phyloP scores from a whole-genome alignment of 2,113 vertebrate genomes.

The Amazona guildingii region DNA sequence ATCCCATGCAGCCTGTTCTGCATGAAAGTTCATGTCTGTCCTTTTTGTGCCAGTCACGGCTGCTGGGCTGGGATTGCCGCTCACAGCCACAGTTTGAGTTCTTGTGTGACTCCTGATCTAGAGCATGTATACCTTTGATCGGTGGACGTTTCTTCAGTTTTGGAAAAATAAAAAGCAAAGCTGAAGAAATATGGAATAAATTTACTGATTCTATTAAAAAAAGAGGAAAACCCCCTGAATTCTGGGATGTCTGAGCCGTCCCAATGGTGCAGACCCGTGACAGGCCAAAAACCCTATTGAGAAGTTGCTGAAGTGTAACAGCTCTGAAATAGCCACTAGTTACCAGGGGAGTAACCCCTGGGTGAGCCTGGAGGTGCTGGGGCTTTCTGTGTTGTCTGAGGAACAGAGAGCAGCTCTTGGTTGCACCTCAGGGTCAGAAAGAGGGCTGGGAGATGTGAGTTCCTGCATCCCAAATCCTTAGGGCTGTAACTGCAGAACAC shows the following conservation, averaged over 20 bases:
- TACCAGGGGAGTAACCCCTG: neutral
- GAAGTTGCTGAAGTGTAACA: neutral
- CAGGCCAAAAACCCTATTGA: neutral
- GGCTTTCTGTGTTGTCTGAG: neutral
- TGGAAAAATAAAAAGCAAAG: neutral
- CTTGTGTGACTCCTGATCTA: neutral
- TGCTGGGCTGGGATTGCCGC: neutral
- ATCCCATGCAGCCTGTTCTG: neutral
- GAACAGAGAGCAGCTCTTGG: neutral
- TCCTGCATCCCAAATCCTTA: neutral
- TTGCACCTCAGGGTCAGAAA: neutral
- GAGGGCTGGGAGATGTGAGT: neutral
- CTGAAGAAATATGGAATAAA: neutral
- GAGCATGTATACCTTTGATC: neutral
- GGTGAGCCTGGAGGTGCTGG: neutral
- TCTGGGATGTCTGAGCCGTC: neutral
- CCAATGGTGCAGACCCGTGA: neutral
- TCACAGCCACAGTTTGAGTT: neutral
- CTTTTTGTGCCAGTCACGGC: rapidly evolving
- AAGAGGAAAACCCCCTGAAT: neutral
- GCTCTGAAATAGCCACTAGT: neutral
- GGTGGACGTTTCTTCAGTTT: neutral
- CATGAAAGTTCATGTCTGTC: neutral
- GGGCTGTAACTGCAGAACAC: neutral
- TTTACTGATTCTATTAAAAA: neutral